Conservation (phyloP, 2,888 invertebrate species). For the Timema cristinae region DNA sequence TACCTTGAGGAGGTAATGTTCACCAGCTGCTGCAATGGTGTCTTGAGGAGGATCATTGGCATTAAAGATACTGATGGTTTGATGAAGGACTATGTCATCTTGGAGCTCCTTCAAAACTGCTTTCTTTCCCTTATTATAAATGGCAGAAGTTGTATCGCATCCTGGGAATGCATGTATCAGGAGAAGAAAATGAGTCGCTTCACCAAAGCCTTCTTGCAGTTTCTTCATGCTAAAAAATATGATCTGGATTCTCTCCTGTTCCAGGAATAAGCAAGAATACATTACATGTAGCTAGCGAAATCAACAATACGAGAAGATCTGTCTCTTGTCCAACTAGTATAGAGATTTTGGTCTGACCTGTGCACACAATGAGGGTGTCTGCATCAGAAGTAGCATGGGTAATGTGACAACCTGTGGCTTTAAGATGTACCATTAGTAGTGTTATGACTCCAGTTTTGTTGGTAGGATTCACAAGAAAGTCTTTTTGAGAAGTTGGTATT, state of each 20-base stretch:
- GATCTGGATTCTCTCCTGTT: not conserved
- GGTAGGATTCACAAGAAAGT: conserved; percentile 11
- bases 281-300: not conserved
- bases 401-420: conserved; percentile 1
- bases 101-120: conserved; percentile 11
- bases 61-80: not conserved
- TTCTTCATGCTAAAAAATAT: conserved; percentile 13
- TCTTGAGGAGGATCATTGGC: not conserved
- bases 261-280: conserved; percentile 15
- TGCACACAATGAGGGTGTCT: conserved; percentile 19
- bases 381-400: conserved; percentile 18
- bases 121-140: conserved; percentile 1
- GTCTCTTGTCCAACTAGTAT: conserved; percentile 13
- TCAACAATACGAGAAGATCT: conserved; percentile 9
- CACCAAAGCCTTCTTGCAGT: conserved; percentile 18
- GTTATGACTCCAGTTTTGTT: conserved; percentile 1
- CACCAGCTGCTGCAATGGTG: conserved; percentile 6
- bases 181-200: not conserved
- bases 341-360: conserved; percentile 12
- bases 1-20: not conserved
- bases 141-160: conserved; percentile 17
- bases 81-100: not conserved
- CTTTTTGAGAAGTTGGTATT: conserved; percentile 12
- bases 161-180: conserved; percentile 17
- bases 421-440: conserved; percentile 10